Conservation (phyloP, 2,797 vertebrate species). For the Chrysocyon brachyurus region DNA sequence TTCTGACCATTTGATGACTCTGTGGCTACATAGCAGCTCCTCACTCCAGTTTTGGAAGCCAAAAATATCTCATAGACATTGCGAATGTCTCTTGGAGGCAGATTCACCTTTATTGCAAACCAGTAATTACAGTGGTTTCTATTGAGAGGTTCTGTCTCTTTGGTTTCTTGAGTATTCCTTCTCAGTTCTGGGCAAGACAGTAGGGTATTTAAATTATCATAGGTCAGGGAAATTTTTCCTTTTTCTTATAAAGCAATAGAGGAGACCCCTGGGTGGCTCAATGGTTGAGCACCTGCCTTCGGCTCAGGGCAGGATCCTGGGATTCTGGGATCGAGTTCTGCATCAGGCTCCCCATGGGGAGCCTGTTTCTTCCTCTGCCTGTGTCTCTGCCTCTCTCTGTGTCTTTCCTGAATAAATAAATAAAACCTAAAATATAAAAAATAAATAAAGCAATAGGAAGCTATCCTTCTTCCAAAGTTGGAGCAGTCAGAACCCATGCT, state of each 20-base stretch:
- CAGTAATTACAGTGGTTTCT: not conserved
- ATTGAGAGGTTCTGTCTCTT: not conserved
- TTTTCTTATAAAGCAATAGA: not conserved
- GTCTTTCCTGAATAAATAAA: no score
- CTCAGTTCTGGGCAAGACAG: not conserved
- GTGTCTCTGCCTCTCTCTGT: no score
- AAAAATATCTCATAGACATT: not conserved
- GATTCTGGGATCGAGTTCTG: no score
- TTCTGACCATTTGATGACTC: not conserved
- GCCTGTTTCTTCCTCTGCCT: no score
- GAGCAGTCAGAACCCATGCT: fast-evolving
- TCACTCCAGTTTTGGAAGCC: not conserved
- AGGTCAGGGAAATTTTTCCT: not conserved
- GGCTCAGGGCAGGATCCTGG: no score
- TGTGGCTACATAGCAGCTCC: not conserved
- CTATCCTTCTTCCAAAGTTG: not conserved
- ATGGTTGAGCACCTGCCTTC: no score
- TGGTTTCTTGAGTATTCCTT: not conserved
- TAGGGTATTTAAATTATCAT: not conserved
- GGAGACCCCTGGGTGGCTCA: no score
- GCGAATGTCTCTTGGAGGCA: not conserved
- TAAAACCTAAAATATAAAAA: no score
- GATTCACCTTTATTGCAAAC: not conserved
- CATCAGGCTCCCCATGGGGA: no score
- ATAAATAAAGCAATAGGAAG: not conserved